A percentile compares a stretch with the other conserved stretches of the same genome.
Evolutionary conservation across 2,888 invertebrate genomes (phyloP).

Genomic region (Trichopoda pennipes): DNA sequence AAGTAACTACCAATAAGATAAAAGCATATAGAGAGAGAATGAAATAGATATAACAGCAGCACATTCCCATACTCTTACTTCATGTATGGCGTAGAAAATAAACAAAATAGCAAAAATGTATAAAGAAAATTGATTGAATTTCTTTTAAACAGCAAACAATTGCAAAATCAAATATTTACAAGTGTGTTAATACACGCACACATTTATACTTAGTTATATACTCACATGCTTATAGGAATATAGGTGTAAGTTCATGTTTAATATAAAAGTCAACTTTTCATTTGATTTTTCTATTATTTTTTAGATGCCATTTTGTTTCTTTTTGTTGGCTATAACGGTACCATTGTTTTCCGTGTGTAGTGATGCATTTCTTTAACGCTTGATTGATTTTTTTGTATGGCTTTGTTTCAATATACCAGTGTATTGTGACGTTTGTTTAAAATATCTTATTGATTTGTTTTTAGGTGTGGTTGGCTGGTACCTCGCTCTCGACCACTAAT

Average conservation of each 20-base stretch:
- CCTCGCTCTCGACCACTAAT: conserved; percentile 19
- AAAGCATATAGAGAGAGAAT: conserved; percentile 50
- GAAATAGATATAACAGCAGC: conserved; percentile 18
- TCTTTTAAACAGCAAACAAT: conserved; percentile 16
- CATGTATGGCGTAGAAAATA: background rate
- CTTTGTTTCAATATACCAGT: conserved; percentile 11
- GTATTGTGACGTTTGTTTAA: conserved; percentile 29
- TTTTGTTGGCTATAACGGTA: conserved; percentile 28
- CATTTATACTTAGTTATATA: background rate
- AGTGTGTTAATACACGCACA: background rate
- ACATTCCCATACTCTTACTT: background rate
- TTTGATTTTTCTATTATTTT: conserved; percentile 36
- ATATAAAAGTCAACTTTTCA: conserved; percentile 25
- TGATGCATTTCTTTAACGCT: conserved; percentile 68
- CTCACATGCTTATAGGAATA: background rate
- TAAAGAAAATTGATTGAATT: background rate
- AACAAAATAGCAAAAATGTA: background rate
- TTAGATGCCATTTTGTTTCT: conserved; percentile 54
- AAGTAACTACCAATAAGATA: conserved; percentile 58
- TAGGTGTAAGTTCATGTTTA: background rate
- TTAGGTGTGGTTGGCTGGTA: conserved; percentile 51
- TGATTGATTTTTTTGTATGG: conserved; percentile 71
- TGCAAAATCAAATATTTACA: conserved; percentile 6
- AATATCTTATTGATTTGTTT: conserved; percentile 3
- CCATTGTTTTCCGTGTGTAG: conserved; percentile 62